Evolutionary conservation across 2,888 invertebrate species (phyloP).

Genomic region (Bombylius major): DNA sequence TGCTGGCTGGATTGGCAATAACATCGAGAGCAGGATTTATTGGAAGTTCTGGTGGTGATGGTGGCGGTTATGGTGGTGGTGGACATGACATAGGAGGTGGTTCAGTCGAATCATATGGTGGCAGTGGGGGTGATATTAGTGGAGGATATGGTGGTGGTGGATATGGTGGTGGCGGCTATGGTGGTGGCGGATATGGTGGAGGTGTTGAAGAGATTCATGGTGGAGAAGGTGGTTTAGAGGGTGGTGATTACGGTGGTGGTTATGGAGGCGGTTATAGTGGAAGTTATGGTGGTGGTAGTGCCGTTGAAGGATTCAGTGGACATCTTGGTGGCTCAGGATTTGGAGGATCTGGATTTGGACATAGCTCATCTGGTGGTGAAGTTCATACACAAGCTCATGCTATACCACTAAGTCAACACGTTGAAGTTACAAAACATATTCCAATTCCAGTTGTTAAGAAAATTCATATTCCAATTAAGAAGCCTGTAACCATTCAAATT

Average conservation of each 20-base stretch:
- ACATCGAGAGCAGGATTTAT: constrained; percentile 5
- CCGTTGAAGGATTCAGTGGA: not conserved
- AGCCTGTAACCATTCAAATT: constrained; percentile 59
- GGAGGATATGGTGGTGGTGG: constrained; percentile 1
- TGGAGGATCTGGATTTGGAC: constrained; percentile 4
- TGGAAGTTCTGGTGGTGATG: not conserved
- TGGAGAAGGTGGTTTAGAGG: not conserved
- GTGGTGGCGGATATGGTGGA: not conserved
- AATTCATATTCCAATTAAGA: constrained; percentile 55
- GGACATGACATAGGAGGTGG: not conserved
- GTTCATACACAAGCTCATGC: constrained; percentile 16
- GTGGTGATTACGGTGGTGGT: not conserved
- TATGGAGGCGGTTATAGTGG: constrained; percentile 1
- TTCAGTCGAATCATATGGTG: not conserved
- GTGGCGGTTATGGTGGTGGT: constrained; percentile 2
- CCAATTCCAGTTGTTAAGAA: constrained; percentile 57
- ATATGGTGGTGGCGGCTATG: not conserved
- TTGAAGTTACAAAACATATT: constrained; percentile 47
- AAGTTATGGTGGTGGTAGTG: not conserved
- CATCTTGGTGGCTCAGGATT: constrained; percentile 2
- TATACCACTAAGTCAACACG: constrained; percentile 40
- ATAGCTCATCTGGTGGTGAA: constrained; percentile 2
- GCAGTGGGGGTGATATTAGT: not conserved
- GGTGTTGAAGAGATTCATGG: constrained; percentile 4
- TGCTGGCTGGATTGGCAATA: constrained; percentile 7